Conservation (phyloP, 2,113 vertebrate genomes). For the Elachura formosa region DNA sequence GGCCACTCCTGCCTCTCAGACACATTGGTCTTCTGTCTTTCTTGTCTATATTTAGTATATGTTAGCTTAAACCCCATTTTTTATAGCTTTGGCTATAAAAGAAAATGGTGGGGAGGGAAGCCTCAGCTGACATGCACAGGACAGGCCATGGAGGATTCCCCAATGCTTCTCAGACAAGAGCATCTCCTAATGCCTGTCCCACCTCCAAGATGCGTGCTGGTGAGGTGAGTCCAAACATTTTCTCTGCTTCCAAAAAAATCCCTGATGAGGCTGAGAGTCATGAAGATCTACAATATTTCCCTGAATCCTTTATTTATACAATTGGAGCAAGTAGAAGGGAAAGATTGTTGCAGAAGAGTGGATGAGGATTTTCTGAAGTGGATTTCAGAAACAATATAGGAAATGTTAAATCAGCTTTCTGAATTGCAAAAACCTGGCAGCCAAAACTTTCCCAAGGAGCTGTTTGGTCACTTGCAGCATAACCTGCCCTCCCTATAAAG, state of each 20-base stretch:
- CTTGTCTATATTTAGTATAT: not conserved
- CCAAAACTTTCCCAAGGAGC: not conserved
- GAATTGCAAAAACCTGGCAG: not conserved
- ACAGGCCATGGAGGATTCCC: not conserved
- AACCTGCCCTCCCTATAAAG: not conserved
- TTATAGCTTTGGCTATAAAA: not conserved
- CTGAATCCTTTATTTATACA: not conserved
- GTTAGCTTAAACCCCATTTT: not conserved
- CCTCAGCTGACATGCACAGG: not conserved
- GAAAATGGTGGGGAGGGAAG: not conserved
- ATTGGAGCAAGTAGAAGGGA: not conserved
- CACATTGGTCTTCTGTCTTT: not conserved
- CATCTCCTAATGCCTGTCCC: not conserved
- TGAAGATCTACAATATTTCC: not conserved
- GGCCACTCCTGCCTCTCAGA: not conserved
- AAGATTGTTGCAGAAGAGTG: not conserved
- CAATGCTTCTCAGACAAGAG: not conserved
- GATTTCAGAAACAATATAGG: not conserved
- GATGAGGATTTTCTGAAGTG: not conserved
- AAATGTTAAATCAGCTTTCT: not conserved
- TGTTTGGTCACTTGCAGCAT: not conserved
- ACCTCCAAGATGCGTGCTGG: not conserved
- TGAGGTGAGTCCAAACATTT: not conserved
- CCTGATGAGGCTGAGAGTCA: not conserved
- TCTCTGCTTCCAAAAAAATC: not conserved